Percentiles rank a stretch among this genome's conserved stretches.
Conservation (phyloP, 2,113 vertebrate genomes). For the Elachura formosa region DNA sequence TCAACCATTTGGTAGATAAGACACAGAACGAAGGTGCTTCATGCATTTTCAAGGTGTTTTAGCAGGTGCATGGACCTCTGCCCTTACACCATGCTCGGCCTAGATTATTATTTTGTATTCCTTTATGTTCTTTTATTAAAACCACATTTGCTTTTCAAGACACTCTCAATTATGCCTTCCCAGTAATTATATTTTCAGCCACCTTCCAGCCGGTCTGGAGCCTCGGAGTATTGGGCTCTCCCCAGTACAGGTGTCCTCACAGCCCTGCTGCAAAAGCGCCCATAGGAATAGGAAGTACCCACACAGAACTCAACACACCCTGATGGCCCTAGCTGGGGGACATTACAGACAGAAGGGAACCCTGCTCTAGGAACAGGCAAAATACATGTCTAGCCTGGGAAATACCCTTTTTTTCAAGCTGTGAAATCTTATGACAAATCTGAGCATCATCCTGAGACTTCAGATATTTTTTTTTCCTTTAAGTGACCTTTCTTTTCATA, state of each 20-base stretch:
- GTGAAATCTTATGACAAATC: neutral
- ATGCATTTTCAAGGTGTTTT: too few relatives aligned
- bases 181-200: too few relatives aligned
- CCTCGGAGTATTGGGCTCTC: too few relatives aligned
- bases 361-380: neutral
- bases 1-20: too few relatives aligned
- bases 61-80: too few relatives aligned
- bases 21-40: too few relatives aligned
- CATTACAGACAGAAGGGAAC: neutral
- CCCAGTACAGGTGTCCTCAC: neutral
- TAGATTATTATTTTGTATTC: too few relatives aligned
- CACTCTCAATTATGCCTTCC: too few relatives aligned
- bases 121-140: too few relatives aligned
- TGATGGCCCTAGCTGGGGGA: neutral
- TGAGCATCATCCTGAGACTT: neutral
- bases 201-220: too few relatives aligned
- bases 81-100: too few relatives aligned
- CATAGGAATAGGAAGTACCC: rapidly evolving
- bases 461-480: neutral
- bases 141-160: too few relatives aligned
- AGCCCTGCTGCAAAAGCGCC: neutral
- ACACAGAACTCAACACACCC: rapidly evolving
- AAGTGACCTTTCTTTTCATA: neutral
- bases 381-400: neutral
- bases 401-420: neutral